Conservation (phyloP, 2,113 vertebrate genomes). For the Spilogale gracilis region DNA sequence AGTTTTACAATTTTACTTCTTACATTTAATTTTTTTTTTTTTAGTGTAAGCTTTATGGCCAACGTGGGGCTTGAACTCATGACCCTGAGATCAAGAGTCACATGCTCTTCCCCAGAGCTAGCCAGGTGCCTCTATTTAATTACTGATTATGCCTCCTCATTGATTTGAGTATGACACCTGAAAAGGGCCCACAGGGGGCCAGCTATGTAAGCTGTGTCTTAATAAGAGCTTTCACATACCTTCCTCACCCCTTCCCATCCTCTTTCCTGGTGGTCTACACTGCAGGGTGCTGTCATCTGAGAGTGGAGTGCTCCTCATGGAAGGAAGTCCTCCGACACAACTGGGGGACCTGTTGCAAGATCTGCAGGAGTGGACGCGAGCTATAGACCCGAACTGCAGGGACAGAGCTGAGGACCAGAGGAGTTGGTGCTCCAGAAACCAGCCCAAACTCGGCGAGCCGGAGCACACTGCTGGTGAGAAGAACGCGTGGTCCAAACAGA, state of each 20-base stretch:
- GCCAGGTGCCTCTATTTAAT: neutral
- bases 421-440: neutral
- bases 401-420: neutral
- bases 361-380: neutral
- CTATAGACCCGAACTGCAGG: neutral
- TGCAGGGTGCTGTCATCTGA: neutral
- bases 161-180: neutral
- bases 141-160: neutral
- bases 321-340: neutral
- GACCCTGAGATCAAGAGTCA: neutral
- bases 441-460: neutral
- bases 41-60: neutral
- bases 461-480: neutral
- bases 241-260: fast-evolving
- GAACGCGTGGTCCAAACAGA: neutral
- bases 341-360: neutral
- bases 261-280: neutral
- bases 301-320: too few relatives aligned
- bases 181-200: neutral
- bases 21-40: neutral
- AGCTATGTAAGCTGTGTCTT: fast-evolving
- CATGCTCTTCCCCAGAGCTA: neutral
- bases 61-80: neutral
- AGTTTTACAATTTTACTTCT: neutral
- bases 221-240: neutral